Evolutionary conservation across 2,888 invertebrate species (phyloP).

Genomic region (Cephus spinipes): DNA sequence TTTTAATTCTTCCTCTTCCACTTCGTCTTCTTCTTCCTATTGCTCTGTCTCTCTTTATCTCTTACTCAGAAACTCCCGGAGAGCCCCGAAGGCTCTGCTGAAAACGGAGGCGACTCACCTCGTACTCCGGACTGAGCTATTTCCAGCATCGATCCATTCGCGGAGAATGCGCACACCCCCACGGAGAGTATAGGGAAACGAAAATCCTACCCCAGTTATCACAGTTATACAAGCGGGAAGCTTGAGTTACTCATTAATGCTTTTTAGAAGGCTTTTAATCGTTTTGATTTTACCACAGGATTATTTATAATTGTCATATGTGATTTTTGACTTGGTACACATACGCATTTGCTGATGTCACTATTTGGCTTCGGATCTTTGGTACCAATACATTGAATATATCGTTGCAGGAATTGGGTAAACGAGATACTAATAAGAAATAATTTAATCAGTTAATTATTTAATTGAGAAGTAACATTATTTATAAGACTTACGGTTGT

Average conservation of each 20-base stretch:
- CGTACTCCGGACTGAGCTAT: slow-evolving; percentile 61
- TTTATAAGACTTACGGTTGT: not conserved
- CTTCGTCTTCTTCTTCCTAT: no score
- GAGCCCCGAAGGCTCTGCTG: slow-evolving; percentile 50
- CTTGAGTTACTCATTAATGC: not conserved
- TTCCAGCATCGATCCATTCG: slow-evolving; percentile 64
- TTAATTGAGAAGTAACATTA: not conserved
- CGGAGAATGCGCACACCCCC: slow-evolving; percentile 54
- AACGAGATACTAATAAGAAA: not conserved
- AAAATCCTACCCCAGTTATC: not conserved
- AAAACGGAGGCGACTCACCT: slow-evolving; percentile 63
- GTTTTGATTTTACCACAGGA: not conserved
- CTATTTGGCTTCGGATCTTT: not conserved
- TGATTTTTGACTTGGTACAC: not conserved
- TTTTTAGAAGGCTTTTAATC: not conserved
- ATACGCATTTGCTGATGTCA: not conserved
- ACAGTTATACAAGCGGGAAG: not conserved
- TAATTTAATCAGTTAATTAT: not conserved
- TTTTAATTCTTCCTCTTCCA: not conserved
- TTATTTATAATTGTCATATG: not conserved
- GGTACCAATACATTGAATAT: not conserved
- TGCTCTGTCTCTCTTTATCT: not conserved
- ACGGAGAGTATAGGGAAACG: not conserved
- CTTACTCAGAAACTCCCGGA: slow-evolving; percentile 13
- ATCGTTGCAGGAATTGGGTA: not conserved